Evolutionary conservation across 2,888 invertebrate species (phyloP).

Genomic region (Hyppa rectilinea): DNA sequence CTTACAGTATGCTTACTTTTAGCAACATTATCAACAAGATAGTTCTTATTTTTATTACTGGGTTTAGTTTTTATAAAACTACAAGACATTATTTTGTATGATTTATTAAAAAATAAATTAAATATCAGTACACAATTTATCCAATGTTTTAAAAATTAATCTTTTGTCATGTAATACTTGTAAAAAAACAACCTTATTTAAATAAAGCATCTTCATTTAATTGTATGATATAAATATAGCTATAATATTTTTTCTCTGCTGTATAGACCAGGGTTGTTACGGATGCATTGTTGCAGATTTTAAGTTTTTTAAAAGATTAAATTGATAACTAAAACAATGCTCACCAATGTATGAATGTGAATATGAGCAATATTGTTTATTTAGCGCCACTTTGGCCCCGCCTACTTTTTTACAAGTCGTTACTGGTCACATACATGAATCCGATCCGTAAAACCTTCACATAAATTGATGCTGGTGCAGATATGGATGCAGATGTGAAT

Average conservation of each 20-base stretch:
- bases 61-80: not conserved
- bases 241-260: not conserved
- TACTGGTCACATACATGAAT: too few relatives aligned
- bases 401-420: too few relatives aligned
- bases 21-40: slow-evolving; percentile 4
- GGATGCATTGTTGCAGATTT: too few relatives aligned
- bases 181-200: not conserved
- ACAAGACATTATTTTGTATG: not conserved
- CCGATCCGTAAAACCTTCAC: too few relatives aligned
- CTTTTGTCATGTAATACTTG: not conserved
- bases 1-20: not conserved
- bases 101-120: not conserved
- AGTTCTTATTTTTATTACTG: slow-evolving; percentile 12
- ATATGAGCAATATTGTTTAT: too few relatives aligned
- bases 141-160: not conserved
- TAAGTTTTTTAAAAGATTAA: too few relatives aligned
- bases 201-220: not conserved
- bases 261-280: too few relatives aligned
- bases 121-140: not conserved
- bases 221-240: not conserved
- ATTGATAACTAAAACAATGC: too few relatives aligned
- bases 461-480: too few relatives aligned
- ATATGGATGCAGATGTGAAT: too few relatives aligned
- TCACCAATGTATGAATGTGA: too few relatives aligned
- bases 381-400: too few relatives aligned